Percentiles rank a stretch among this genome's conserved stretches.
Conservation (phyloP, 2,113 vertebrate species). For the Setophaga coronata region DNA sequence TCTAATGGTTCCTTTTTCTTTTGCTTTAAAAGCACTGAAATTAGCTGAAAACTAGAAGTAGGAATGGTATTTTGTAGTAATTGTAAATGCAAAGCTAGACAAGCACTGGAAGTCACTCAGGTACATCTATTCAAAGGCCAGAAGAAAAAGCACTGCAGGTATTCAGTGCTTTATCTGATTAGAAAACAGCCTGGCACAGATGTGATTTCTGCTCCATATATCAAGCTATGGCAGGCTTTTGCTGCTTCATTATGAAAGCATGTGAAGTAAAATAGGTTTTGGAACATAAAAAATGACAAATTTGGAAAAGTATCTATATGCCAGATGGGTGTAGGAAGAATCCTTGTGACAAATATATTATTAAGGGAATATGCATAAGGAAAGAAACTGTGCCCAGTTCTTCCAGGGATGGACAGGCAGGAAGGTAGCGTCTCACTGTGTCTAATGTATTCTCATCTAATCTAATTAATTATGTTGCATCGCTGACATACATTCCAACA, state of each 20-base stretch:
- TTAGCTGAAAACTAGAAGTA: slow-evolving; percentile 7
- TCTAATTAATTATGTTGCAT: slow-evolving; percentile 29
- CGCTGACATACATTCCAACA: background rate
- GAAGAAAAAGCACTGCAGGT: slow-evolving; percentile 25
- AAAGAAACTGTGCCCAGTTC: slow-evolving; percentile 59
- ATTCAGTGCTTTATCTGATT: slow-evolving; percentile 37
- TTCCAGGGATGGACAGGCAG: slow-evolving; percentile 54
- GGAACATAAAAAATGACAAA: slow-evolving; percentile 73
- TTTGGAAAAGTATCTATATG: slow-evolving; percentile 73
- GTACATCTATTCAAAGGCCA: slow-evolving; percentile 22
- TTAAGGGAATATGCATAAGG: slow-evolving; percentile 66
- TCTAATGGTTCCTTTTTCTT: background rate
- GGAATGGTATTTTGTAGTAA: background rate
- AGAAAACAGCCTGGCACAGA: slow-evolving; percentile 65
- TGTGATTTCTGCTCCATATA: slow-evolving; percentile 56
- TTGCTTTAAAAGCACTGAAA: background rate
- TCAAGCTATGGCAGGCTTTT: slow-evolving; percentile 58
- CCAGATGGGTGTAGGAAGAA: slow-evolving; percentile 76
- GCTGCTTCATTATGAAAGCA: slow-evolving; percentile 68
- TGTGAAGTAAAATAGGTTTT: slow-evolving; percentile 70
- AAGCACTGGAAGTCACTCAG: slow-evolving; percentile 2
- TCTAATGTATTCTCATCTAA: slow-evolving; percentile 28
- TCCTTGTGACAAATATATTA: slow-evolving; percentile 72
- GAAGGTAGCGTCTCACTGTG: slow-evolving; percentile 25
- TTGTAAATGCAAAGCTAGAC: background rate